phyloP scores from a whole-genome alignment of 2,888 invertebrate genomes.

The Mystacides longicornis region DNA sequence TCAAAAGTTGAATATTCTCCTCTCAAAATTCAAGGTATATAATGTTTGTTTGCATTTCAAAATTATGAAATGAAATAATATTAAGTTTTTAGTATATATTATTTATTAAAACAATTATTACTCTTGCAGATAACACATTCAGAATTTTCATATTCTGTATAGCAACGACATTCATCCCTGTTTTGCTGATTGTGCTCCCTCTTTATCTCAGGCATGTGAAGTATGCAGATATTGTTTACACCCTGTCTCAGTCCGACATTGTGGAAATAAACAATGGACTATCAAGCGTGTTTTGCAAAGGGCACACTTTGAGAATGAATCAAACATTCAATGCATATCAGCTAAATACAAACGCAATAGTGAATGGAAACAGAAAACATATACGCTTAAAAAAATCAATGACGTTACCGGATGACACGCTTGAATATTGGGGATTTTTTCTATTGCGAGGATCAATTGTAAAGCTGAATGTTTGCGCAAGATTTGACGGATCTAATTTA shows the following conservation, averaged over 20 bases:
- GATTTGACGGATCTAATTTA: conserved; percentile 70
- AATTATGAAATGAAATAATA: not conserved
- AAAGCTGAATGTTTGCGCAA: conserved; percentile 70
- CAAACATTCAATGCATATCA: conserved; percentile 65
- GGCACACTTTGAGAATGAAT: conserved; percentile 71
- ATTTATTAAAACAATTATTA: not conserved
- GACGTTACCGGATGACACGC: conserved; percentile 73
- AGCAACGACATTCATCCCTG: conserved; percentile 67
- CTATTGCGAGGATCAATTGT: conserved; percentile 71
- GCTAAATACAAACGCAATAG: conserved; percentile 60
- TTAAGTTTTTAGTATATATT: not conserved
- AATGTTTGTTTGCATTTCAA: not conserved
- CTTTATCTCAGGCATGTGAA: conserved; percentile 68
- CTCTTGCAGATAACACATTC: not conserved
- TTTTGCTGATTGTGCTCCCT: conserved; percentile 66
- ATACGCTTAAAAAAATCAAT: conserved; percentile 74
- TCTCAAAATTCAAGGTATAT: not conserved
- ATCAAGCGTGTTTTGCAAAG: conserved; percentile 74
- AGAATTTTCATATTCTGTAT: conserved; percentile 66
- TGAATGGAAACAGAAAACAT: conserved; percentile 63
- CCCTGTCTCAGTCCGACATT: conserved; percentile 78
- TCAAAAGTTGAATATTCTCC: not conserved
- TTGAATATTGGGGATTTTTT: conserved; percentile 87
- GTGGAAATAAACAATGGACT: conserved; percentile 76
- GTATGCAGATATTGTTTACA: conserved; percentile 71